Evolutionary conservation across 2,888 invertebrate species (phyloP).

Genomic region (Torymus aiolomorphi): DNA sequence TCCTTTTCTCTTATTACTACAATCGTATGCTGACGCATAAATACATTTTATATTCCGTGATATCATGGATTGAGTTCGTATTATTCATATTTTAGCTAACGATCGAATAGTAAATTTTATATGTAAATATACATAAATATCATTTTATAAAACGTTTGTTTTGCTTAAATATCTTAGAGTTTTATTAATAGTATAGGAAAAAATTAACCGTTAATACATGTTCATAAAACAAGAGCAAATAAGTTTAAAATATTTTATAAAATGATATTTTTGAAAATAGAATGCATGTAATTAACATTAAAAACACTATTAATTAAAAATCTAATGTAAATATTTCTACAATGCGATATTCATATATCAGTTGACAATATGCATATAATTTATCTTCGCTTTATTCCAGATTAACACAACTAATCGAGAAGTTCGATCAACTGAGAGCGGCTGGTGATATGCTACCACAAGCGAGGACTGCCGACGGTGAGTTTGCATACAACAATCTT

Average conservation of each 20-base stretch:
- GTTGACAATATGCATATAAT: not conserved
- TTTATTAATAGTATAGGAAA: no score
- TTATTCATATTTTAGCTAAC: conserved; percentile 8
- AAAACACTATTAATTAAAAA: no score
- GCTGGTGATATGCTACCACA: conserved; percentile 88
- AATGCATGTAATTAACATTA: no score
- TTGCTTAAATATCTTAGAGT: not conserved
- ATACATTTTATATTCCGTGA: conserved; percentile 14
- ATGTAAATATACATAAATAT: conserved; percentile 11
- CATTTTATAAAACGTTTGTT: not conserved
- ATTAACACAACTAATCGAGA: conserved; percentile 81
- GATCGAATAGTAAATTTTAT: not conserved
- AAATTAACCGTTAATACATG: no score
- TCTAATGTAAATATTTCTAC: no score
- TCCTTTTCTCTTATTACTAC: conserved; percentile 4
- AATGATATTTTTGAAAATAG: no score
- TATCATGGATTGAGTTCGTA: conserved; percentile 11
- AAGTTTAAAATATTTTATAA: no score
- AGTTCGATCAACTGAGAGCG: conserved; percentile 90
- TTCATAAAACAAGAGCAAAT: no score
- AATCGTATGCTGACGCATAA: conserved; percentile 29
- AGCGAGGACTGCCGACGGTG: conserved; percentile 77
- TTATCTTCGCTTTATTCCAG: conserved; percentile 67
- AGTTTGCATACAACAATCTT: conserved; percentile 61
- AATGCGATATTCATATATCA: no score